Conservation (phyloP, 2,113 vertebrate species). For the Emydocephalus ijimae region DNA sequence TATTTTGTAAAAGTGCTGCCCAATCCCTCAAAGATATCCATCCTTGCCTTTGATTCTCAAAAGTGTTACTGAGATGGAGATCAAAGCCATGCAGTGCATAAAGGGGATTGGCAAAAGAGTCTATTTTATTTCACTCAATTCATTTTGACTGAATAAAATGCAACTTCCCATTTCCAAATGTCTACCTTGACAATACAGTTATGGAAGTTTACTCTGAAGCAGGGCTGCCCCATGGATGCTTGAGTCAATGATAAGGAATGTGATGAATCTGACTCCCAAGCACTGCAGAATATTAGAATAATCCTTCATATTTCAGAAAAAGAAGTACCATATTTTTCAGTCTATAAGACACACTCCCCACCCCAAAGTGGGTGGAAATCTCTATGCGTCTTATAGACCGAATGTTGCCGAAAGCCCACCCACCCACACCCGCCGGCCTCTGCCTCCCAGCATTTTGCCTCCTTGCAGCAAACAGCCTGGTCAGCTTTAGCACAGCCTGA, state of each 20-base stretch:
- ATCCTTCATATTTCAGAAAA: constrained; percentile 5
- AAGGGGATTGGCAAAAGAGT: not conserved
- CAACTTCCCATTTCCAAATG: not conserved
- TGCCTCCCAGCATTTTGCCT: too few species aligned
- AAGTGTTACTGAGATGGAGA: too few species aligned
- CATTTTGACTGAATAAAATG: not conserved
- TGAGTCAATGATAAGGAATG: not conserved
- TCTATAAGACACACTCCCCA: too few species aligned
- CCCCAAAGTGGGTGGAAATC: too few species aligned
- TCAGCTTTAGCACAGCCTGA: too few species aligned
- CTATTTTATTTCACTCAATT: not conserved
- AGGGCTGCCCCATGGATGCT: not conserved
- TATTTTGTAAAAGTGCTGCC: not conserved
- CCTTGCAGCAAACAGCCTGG: too few species aligned
- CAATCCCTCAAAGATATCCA: not conserved
- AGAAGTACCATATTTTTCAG: not conserved
- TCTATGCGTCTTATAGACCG: too few species aligned
- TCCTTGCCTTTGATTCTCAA: not conserved
- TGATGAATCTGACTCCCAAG: not conserved
- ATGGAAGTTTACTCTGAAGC: not conserved
- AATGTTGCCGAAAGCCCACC: too few species aligned
- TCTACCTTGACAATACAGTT: not conserved
- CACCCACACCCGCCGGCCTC: too few species aligned
- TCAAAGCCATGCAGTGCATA: not conserved
- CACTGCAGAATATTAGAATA: not conserved